These are phyloP conservation scores for Silurus asotus DNA, from an alignment of 2,113 vertebrate species.

Conservation along the genomic window DNA sequence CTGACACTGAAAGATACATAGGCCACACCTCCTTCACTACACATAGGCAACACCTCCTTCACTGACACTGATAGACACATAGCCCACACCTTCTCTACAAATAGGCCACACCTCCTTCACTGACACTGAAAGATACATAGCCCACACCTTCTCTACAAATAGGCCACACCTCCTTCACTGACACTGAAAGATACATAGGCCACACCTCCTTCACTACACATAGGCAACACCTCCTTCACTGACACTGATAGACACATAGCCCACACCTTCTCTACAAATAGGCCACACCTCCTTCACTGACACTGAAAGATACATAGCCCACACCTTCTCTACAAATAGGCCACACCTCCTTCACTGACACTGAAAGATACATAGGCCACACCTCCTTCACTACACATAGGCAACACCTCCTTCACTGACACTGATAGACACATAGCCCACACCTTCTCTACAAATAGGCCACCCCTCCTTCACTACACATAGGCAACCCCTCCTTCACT, in stretches of 20 bases:
- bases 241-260: background rate
- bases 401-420: background rate
- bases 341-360: background rate
- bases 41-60: background rate
- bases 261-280: too few species aligned
- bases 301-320: too few species aligned
- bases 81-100: background rate
- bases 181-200: too few species aligned
- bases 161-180: background rate
- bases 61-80: background rate
- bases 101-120: too few species aligned
- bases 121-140: too few species aligned
- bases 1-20: too few species aligned
- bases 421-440: background rate
- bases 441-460: too few species aligned
- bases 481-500: too few species aligned
- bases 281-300: too few species aligned
- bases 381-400: background rate
- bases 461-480: too few species aligned
- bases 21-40: background rate
- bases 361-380: background rate
- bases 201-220: background rate
- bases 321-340: background rate
- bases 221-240: background rate
- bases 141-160: background rate